Conservation (phyloP, 2,113 vertebrate species). For the Cinclus cinclus region DNA sequence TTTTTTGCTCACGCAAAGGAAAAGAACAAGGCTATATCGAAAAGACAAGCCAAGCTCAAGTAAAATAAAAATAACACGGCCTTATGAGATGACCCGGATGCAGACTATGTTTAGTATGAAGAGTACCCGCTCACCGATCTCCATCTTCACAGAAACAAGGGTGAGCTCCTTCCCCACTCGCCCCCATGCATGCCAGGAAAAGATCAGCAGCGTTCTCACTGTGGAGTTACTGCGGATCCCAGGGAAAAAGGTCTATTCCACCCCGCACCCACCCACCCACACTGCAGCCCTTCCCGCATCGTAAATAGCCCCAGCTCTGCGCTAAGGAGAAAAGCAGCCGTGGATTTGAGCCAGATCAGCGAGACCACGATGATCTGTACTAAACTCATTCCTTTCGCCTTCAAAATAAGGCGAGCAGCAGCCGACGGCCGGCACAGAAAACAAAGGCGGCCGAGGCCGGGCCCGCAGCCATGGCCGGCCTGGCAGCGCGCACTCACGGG, state of each 20-base stretch:
- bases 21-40: background rate
- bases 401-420: background rate
- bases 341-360: background rate
- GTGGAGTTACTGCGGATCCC: background rate
- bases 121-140: background rate
- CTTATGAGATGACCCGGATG: background rate
- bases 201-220: background rate
- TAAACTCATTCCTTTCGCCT: background rate
- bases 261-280: background rate
- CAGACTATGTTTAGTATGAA: background rate
- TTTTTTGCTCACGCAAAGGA: background rate
- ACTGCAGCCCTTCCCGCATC: background rate
- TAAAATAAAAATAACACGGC: background rate
- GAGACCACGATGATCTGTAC: background rate
- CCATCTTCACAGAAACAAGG: background rate
- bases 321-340: background rate
- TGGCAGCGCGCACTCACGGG: constrained; percentile 67
- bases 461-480: background rate
- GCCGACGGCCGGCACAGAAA: background rate
- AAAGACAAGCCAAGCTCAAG: background rate
- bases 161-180: background rate
- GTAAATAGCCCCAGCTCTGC: background rate
- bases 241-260: background rate
- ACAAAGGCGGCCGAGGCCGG: background rate
- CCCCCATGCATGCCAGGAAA: background rate